Base-by-base conservation (phyloP, 2,113 vertebrate species). In the Nerophis lumbriciformis region DNA sequence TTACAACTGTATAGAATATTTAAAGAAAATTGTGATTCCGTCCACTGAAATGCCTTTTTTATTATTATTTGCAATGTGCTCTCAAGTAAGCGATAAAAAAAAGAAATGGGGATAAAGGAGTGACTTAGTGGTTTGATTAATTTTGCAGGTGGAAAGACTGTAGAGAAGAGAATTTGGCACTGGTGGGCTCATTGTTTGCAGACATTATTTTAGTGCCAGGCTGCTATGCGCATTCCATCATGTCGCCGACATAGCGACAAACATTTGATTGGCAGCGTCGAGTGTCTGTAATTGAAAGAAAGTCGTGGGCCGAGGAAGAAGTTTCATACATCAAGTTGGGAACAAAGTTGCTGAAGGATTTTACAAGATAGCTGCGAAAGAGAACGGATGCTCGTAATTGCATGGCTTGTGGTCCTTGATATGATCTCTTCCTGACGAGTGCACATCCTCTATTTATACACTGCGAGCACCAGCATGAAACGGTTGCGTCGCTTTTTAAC, bases 361-460 rank as follows among this genome's bases (percentile, higher is more conserved):
- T 77, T 67, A 72, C 45, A 7, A 71, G 66, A 68, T 53, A 58
- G 68, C 45, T 36, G 63, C 16, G 69, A 68, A 57, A 61, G 55
- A 68, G 66, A 72, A 70, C 49, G 69, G 76, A 82, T 71, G 72
- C 76, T 73, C 58, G 66, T 83, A 78, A 88, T 86, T 86, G 77
- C 71, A 62, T 11, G 69, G 71, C 71, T 77, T 75, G 71, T 79
- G 72, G 75, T 65, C 71, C 42, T 2, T 70, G 65, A 77, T 83
- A 60, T 75, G 63, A 80, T 80, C 74, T 76, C 69, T 58, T 67
- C 77, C 73, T 80, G 75, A 71, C 77, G 77, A 72, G 70, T 73
- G 63, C 52, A 4, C 51, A 39, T 72, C 53, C 53, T 73, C 67
- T 50, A 59, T 78, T 80, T 68, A 72, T 74, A 72, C 74, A 65